Base-by-base conservation (phyloP, 2,113 vertebrate genomes). In the Leptodactylus fuscus region DNA sequence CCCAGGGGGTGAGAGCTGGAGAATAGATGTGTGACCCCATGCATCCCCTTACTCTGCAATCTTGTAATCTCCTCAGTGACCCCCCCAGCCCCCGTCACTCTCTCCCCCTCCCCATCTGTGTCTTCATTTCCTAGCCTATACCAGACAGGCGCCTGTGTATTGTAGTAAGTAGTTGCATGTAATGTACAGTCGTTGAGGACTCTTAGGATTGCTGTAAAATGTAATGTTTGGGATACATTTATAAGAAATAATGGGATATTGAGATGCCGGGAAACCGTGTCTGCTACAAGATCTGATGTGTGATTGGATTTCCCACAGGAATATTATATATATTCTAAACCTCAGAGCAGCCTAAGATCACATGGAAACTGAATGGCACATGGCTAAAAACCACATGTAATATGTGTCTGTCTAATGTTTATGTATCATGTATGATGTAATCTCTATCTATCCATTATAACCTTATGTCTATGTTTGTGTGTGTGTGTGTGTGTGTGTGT, bases 181-280 rank as follows among this genome's bases (percentile, higher is more conserved):
- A n/a, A n/a, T n/a, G 6, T 60, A 2, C 3, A 44, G 41, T 5
- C 4, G 41, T 44, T 5, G 9, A 90, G 81, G n/a, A n/a, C 81
- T 81, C 87, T 92, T 75, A 88, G 76, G 1, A 71, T 51, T 82
- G 73, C 86, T 60, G 82, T 65, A 89, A 87, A 81, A 76, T 91
- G 89, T 88, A 88, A 87, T 82, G 90, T 44, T 87, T 91, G 82
- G n/a, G n/a, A 87, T 92, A 88, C 88, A 86, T 88, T 90, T 87
- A 83, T 89, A 89, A 93, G 89, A 92, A 92, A 93, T 89, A 90
- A 92, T 87, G 91, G 91, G 86, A 88, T 89, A 88, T 86, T 88
- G 88, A 91, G 89, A 90, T 88, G 88, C 87, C 81, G 22, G 82
- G 87, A 87, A 90, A 85, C 87, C 89, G 90, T 87, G 85, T 91